These are phyloP conservation scores for Sitodiplosis mosellana DNA, from an alignment of 1,140 invertebrate genomes.

Conservation along the genomic window DNA sequence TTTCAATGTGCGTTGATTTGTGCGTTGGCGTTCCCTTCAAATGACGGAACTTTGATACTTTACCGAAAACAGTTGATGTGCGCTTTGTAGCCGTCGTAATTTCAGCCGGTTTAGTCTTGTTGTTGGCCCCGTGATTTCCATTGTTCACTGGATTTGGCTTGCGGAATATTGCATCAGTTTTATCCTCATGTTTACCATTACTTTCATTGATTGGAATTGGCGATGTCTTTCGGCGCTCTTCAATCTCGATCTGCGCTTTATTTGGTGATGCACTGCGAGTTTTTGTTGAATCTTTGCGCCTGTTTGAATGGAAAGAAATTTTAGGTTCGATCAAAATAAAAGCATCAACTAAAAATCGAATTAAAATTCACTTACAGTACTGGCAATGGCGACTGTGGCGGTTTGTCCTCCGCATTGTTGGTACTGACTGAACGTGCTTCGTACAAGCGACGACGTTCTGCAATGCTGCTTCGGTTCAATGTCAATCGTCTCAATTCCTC, in stretches of 20 bases:
- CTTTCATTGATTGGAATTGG: neutral
- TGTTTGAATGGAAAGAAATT: neutral
- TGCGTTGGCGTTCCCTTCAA: conserved; percentile 76
- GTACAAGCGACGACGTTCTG: conserved; percentile 55
- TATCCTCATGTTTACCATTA: neutral
- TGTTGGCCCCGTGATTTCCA: neutral
- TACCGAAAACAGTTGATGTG: conserved; percentile 72
- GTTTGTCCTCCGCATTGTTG: conserved; percentile 36
- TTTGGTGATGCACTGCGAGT: neutral
- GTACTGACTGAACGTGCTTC: conserved; percentile 43
- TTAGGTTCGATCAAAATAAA: neutral
- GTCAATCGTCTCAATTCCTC: conserved; percentile 24
- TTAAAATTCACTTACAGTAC: conserved; percentile 27
- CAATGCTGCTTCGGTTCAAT: conserved; percentile 47
- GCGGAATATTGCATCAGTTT: neutral
- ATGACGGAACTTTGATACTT: conserved; percentile 84
- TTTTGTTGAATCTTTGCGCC: neutral
- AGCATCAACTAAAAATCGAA: neutral
- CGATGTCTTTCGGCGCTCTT: neutral
- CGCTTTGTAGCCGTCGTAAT: conserved; percentile 36
- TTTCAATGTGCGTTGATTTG: conserved; percentile 82
- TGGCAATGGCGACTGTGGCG: conserved; percentile 47
- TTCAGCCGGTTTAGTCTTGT: neutral
- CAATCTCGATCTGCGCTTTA: neutral
- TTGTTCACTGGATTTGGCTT: neutral